Evolutionary conservation across 2,113 vertebrate species (phyloP), one percentile per base, ranked within the genome.

Genomic region (Polypterus bichir): DNA sequence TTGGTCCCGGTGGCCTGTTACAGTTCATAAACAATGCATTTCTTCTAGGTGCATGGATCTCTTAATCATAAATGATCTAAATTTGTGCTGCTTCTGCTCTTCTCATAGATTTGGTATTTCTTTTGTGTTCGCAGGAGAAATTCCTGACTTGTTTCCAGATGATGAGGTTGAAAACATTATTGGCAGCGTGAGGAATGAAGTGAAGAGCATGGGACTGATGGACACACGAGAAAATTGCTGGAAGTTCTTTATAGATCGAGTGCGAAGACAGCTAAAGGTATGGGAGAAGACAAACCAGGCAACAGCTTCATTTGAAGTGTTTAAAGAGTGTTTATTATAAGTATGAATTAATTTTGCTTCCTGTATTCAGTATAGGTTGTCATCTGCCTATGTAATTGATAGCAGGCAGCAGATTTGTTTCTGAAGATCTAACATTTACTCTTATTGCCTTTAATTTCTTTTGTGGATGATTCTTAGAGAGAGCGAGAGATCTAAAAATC

Each of bases 111-210:
- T 27, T 27, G 27, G 27, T 27, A 27, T 27, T 27, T 27, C 27
- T 27, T 27, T 27, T 27, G 2, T 27, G 55, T 60, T 64, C 76
- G 47, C 68, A 98, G 94, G 93, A 66, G 96, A 99, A 78, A 93
- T 98, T 70, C 94, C 93, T 0, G 93, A 96, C 66, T 81, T 99
- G 64, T 97, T 95, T 69, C 75, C 88, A 0, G 92, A 97, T 0
- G 92, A 98, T 44, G 96, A 97, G 73, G 75, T 91, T 57, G 94
- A 99, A 73, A 91, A 75, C 72, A 89, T 99, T 72, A 81, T 93
- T 66, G 84, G 60, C 70, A 85, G 75, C 0, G 44, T 98, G 75
- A 89, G 86, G 72, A 87, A 79, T 60, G 92, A 93, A 75, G 92
- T 97, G 65, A 90, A 83, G 60, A 74, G 68, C 66, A 83, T 60